A percentile compares a stretch with the other conserved stretches of the same genome.
phyloP scores from a whole-genome alignment of 1,140 invertebrate species.

The Lucilia cuprina region DNA sequence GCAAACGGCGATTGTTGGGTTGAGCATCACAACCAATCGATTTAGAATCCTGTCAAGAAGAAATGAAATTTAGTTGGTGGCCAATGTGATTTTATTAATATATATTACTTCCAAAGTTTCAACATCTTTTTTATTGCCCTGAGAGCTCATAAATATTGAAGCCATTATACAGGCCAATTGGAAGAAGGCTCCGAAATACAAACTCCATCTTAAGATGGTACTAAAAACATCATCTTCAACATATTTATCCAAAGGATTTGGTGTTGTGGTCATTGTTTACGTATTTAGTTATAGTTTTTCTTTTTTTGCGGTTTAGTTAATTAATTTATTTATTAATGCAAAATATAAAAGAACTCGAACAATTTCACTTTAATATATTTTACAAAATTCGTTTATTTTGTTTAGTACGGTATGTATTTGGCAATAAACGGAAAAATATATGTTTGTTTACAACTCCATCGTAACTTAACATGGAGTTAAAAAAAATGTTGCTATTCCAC shows the following conservation, averaged over 20 bases:
- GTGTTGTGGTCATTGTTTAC: not conserved
- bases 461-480: not conserved
- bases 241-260: conserved; percentile 47
- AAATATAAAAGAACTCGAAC: too few species aligned
- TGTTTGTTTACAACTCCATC: not conserved
- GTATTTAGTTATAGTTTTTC: not conserved
- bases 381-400: too few species aligned
- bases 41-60: not conserved
- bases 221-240: conserved; percentile 54
- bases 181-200: conserved; percentile 55
- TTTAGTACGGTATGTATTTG: too few species aligned
- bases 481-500: not conserved
- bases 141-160: conserved; percentile 33
- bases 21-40: not conserved
- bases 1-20: conserved; percentile 44
- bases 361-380: too few species aligned
- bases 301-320: not conserved
- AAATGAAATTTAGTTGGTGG: not conserved
- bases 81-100: too few species aligned
- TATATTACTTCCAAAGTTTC: not conserved
- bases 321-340: too few species aligned
- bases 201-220: conserved; percentile 51
- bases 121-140: conserved; percentile 4
- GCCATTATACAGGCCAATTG: conserved; percentile 53
- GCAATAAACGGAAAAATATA: not conserved